These are phyloP conservation scores for Leptinotarsa haldemani DNA, from an alignment of 2,888 invertebrate genomes.

Conservation along the genomic window DNA sequence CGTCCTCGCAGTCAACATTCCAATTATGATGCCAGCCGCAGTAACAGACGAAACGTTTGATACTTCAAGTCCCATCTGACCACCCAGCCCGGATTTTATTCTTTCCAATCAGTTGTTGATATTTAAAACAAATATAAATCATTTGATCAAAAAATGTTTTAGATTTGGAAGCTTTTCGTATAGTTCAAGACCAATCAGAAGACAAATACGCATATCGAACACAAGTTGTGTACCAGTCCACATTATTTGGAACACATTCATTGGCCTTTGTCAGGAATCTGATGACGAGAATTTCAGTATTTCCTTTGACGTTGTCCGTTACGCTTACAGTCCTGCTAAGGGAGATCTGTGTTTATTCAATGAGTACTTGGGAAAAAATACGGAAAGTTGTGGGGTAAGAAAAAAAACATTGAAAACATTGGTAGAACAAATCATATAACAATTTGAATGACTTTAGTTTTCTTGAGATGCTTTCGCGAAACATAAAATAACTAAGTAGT, in stretches of 20 bases:
- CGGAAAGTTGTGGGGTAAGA: slow-evolving; percentile 43
- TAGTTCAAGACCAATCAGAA: slow-evolving; percentile 36
- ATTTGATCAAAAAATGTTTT: slow-evolving; percentile 13
- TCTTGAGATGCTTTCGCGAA: no score
- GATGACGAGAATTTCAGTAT: slow-evolving; percentile 36
- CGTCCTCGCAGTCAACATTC: no score
- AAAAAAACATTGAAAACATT: no score
- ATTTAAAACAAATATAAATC: background rate
- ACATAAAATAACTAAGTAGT: no score
- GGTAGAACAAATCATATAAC: no score
- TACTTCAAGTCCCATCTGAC: no score
- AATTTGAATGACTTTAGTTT: no score
- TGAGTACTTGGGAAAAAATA: slow-evolving; percentile 41
- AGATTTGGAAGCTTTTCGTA: slow-evolving; percentile 50
- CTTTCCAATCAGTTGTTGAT: no score
- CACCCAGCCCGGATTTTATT: no score
- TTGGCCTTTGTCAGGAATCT: slow-evolving; percentile 21
- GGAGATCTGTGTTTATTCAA: slow-evolving; percentile 40
- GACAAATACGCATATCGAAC: slow-evolving; percentile 49
- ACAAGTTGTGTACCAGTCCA: slow-evolving; percentile 48
- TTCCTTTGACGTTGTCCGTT: slow-evolving; percentile 34
- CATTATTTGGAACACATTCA: slow-evolving; percentile 51
- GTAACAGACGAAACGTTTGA: no score
- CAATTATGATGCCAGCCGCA: no score
- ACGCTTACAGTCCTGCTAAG: slow-evolving; percentile 22